A percentile compares a stretch with the other conserved stretches of the same genome.
phyloP scores from a whole-genome alignment of 2,888 invertebrate species.

The Sinopyrophorus schimmeli region DNA sequence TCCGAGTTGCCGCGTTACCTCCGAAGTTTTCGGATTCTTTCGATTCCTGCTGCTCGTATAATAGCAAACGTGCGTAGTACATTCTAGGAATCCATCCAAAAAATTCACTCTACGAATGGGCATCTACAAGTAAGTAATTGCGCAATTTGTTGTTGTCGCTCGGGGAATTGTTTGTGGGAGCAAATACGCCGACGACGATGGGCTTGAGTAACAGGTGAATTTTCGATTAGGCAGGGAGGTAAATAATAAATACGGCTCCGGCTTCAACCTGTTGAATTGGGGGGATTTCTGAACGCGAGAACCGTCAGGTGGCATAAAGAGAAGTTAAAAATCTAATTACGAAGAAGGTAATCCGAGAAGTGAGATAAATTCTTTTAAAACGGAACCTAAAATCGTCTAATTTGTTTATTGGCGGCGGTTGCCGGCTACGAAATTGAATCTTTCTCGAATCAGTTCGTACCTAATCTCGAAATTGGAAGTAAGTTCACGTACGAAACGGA shows the following conservation, averaged over 20 bases:
- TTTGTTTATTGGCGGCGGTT: slow-evolving; percentile 42
- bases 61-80: too few species aligned
- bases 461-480: slow-evolving; percentile 25
- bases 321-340: slow-evolving; percentile 41
- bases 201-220: slow-evolving; percentile 36
- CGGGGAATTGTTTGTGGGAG: slow-evolving; percentile 1
- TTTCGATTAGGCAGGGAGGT: slow-evolving; percentile 37
- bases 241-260: slow-evolving; percentile 47
- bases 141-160: neutral
- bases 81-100: neutral
- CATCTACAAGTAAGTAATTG: slow-evolving; percentile 16
- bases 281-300: slow-evolving; percentile 28
- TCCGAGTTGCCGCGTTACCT: slow-evolving; percentile 28
- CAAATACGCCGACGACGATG: slow-evolving; percentile 18
- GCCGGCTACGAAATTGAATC: slow-evolving; percentile 30
- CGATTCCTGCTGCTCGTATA: slow-evolving; percentile 3
- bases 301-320: slow-evolving; percentile 31
- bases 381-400: slow-evolving; percentile 44
- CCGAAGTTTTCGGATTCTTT: slow-evolving; percentile 18
- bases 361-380: slow-evolving; percentile 44
- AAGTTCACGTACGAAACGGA: slow-evolving; percentile 25
- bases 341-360: slow-evolving; percentile 43
- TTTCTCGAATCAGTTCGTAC: slow-evolving; percentile 16
- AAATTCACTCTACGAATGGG: slow-evolving; percentile 11
- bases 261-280: slow-evolving; percentile 51